Percentiles rank a stretch among this genome's conserved stretches.
Conservation (phyloP, 2,113 vertebrate genomes). For the Zingel zingel region DNA sequence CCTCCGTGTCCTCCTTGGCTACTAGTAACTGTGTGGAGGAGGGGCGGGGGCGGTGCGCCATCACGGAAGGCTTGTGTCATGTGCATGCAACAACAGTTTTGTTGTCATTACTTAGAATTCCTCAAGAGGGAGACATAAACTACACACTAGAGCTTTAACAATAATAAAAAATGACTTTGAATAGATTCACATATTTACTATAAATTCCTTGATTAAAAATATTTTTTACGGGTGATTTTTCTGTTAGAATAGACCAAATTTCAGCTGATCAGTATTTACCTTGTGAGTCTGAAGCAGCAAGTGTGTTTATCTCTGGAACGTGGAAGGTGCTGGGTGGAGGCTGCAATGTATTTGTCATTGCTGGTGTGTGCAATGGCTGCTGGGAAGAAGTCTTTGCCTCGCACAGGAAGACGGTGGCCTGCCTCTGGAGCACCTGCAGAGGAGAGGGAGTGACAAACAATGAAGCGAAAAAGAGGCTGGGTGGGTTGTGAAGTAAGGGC, state of each 20-base stretch:
- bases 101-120: too few relatives aligned
- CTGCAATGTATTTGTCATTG: constrained; percentile 61
- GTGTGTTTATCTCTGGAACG: constrained; percentile 73
- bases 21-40: too few relatives aligned
- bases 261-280: constrained; percentile 52
- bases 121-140: too few relatives aligned
- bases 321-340: constrained; percentile 63
- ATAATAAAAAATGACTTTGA: background rate
- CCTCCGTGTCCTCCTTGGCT: too few relatives aligned
- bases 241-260: background rate
- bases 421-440: constrained; percentile 88
- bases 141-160: too few relatives aligned
- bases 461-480: background rate
- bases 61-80: too few relatives aligned
- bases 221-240: background rate
- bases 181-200: background rate
- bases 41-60: too few relatives aligned
- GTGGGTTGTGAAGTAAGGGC: background rate
- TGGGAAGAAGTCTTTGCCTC: constrained; percentile 84
- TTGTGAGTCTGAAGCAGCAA: constrained; percentile 61
- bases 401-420: constrained; percentile 92
- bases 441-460: background rate
- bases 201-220: background rate
- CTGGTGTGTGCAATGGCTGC: constrained; percentile 79
- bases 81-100: too few relatives aligned